Evolutionary conservation across 2,113 vertebrate genomes (phyloP).

Genomic region (Boleophthalmus pectinirostris): DNA sequence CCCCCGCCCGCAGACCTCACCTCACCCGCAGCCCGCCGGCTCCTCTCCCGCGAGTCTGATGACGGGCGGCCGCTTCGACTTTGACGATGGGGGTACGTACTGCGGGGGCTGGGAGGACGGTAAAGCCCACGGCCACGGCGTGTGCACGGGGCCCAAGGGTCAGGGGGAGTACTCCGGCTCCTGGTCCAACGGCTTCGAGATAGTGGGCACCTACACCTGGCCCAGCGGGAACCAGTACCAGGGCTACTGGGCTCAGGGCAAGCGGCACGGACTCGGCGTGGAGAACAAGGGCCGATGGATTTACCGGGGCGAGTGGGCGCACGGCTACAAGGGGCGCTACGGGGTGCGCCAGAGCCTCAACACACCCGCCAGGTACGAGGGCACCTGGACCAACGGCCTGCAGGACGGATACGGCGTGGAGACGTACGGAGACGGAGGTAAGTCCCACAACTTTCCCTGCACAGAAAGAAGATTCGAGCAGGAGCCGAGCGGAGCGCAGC

Average conservation of each 20-base stretch:
- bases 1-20: not conserved
- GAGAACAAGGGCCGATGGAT: constrained; percentile 93
- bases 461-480: not conserved
- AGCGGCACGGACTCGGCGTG: constrained; percentile 91
- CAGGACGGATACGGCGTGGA: constrained; percentile 96
- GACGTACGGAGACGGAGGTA: constrained; percentile 94
- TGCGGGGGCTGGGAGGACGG: constrained; percentile 97
- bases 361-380: constrained; percentile 92
- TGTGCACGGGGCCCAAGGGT: constrained; percentile 94
- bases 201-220: constrained; percentile 94
- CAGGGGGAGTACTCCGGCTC: constrained; percentile 95
- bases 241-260: constrained; percentile 94
- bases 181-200: constrained; percentile 93
- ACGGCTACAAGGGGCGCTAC: constrained; percentile 94
- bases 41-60: constrained; percentile 76
- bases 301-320: constrained; percentile 93
- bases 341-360: constrained; percentile 90
- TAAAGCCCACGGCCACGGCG: constrained; percentile 94
- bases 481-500: too few species aligned
- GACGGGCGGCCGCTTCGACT: constrained; percentile 97
- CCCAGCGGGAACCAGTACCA: constrained; percentile 93
- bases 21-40: constrained; percentile 9
- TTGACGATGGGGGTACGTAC: constrained; percentile 97
- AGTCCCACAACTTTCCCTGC: constrained; percentile 36
- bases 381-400: constrained; percentile 94